These are phyloP conservation scores for Glomeris maerens DNA, from an alignment of 1,140 invertebrate species.

Conservation along the genomic window DNA sequence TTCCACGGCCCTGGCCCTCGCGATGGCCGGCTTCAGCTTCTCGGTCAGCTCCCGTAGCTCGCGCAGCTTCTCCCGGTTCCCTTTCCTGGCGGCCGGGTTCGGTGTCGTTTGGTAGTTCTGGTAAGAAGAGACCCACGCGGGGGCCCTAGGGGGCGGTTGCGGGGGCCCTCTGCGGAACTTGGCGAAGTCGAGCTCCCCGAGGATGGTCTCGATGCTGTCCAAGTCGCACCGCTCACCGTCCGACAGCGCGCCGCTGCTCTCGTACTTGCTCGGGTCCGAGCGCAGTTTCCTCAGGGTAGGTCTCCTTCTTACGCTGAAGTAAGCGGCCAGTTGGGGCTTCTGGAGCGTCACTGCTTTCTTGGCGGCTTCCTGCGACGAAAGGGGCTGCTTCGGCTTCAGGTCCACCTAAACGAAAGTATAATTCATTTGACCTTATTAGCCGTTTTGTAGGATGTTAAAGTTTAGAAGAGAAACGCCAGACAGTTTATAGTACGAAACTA, in stretches of 20 bases:
- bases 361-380: no score
- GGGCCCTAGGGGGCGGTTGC: not conserved
- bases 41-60: slow-evolving; percentile 59
- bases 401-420: no score
- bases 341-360: slow-evolving; percentile 11
- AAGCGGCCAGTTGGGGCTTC: slow-evolving; percentile 19
- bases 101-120: not conserved
- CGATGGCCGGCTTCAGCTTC: slow-evolving; percentile 40
- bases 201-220: slow-evolving; percentile 36
- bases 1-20: slow-evolving; percentile 6
- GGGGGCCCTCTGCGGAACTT: slow-evolving; percentile 38
- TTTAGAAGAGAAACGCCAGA: no score
- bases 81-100: slow-evolving; percentile 27
- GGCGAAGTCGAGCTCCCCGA: slow-evolving; percentile 39
- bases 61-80: slow-evolving; percentile 44
- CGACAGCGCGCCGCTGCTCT: slow-evolving; percentile 2
- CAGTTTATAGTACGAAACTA: no score
- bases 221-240: slow-evolving; percentile 13
- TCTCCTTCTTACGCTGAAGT: slow-evolving; percentile 11
- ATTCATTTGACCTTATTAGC: no score
- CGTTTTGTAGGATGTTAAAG: no score
- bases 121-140: not conserved
- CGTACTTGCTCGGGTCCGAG: not conserved
- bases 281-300: not conserved
- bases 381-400: no score